phyloP scores from a whole-genome alignment of 1,140 invertebrate genomes.

The Dinothrombium tinctorium region DNA sequence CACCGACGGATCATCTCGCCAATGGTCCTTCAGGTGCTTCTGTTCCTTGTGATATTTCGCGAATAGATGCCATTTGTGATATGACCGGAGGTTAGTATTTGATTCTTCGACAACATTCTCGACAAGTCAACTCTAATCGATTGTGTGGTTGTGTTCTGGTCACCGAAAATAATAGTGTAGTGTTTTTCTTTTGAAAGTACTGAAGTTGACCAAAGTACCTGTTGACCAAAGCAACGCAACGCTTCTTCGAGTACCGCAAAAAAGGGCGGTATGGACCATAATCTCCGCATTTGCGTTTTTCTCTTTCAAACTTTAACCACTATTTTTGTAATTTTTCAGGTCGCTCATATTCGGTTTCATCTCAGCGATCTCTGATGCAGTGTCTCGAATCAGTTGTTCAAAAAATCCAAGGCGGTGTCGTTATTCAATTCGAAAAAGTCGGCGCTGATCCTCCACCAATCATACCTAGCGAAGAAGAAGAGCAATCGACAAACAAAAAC shows the following conservation, averaged over 20 bases:
- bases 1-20: conserved; percentile 31
- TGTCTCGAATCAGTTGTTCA: conserved; percentile 89
- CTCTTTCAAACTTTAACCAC: too few relatives aligned
- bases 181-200: too few relatives aligned
- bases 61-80: conserved; percentile 94
- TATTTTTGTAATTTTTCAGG: too few relatives aligned
- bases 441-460: conserved; percentile 58
- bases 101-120: too few relatives aligned
- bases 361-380: conserved; percentile 78
- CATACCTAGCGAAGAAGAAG: conserved; percentile 10
- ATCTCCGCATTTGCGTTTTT: too few relatives aligned
- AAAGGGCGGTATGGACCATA: too few relatives aligned
- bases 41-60: conserved; percentile 73
- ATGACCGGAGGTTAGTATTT: conserved; percentile 99
- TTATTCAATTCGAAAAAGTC: conserved; percentile 90
- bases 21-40: conserved; percentile 32
- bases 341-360: conserved; percentile 80
- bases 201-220: too few relatives aligned
- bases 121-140: too few relatives aligned
- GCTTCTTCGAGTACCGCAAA: too few relatives aligned
- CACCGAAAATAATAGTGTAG: too few relatives aligned
- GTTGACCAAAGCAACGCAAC: too few relatives aligned
- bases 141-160: too few relatives aligned
- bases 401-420: conserved; percentile 90
- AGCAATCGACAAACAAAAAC: neutral